Evolutionary conservation across 2,888 invertebrate genomes (phyloP), one percentile per base, ranked within the genome.

Genomic region (Catotricha subobsoleta): DNA sequence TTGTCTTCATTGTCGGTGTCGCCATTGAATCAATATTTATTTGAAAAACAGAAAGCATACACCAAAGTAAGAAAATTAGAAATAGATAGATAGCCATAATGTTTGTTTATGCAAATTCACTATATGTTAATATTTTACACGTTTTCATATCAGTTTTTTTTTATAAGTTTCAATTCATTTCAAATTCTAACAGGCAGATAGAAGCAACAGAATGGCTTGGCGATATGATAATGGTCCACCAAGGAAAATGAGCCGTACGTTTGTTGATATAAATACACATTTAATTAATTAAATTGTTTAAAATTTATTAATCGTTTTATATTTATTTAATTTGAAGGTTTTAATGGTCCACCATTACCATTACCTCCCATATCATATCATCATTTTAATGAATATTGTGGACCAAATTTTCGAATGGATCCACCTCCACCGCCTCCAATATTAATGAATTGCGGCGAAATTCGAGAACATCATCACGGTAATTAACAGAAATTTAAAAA

Each of bases 391-490:
- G n/a, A 25, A 25, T 25, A 10, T 25, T 8, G 7, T 7, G 33
- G 19, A 18, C 19, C 33, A 18, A 16, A 16, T 33, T 21, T 21
- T 13, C 12, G 7, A 4, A 35, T 35, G 35, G 35, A 35, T 28
- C 57, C 60, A 9, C 61, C 60, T 7, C 59, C 57, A 3, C 59
- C 58, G 8, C 58, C 57, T n/a, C 64, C 64, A 1, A 44, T 55
- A 39, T 51, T 57, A 3, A 57, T 62, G 35, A 54, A 52, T 12
- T 80, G 79, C 53, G 76, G 76, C 1, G 71, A 76, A 46, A 54
- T 80, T 35, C 56, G 67, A 7, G 49, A 49, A 5, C 47, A 54
- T 33, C 58, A 77, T 54, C 61, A 63, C 9, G 75, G 39, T 12
- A 30, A n/a, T n/a, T n/a, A n/a, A n/a, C n/a, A n/a, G n/a, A n/a